Evolutionary conservation across 1,140 invertebrate species (phyloP).

Genomic region (Portunus trituberculatus): DNA sequence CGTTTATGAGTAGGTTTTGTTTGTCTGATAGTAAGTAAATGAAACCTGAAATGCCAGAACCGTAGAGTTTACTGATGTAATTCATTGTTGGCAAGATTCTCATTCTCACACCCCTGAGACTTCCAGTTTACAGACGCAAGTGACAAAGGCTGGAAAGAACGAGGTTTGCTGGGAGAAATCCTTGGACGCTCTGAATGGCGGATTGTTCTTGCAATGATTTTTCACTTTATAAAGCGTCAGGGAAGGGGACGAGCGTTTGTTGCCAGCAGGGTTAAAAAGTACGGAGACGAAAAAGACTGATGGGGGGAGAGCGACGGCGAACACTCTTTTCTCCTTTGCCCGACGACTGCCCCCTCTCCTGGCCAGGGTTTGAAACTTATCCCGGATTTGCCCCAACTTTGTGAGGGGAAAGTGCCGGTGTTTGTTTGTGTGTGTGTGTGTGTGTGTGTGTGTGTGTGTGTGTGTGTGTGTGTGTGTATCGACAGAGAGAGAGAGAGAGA

Average conservation of each 20-base stretch:
- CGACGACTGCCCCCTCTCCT: not conserved
- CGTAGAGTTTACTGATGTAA: too few species aligned
- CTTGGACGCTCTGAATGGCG: not conserved
- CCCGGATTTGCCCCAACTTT: conserved; percentile 18
- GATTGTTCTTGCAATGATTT: not conserved
- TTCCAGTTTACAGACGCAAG: too few species aligned
- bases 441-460: conserved; percentile 1
- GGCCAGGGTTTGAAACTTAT: conserved; percentile 2
- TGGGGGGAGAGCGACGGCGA: not conserved
- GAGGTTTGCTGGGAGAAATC: not conserved
- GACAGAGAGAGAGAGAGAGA: too few species aligned
- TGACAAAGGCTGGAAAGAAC: not conserved
- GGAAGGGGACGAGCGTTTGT: not conserved
- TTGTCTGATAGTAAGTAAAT: too few species aligned
- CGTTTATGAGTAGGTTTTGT: too few species aligned
- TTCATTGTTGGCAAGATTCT: too few species aligned
- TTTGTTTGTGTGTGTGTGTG: not conserved
- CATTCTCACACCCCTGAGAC: too few species aligned
- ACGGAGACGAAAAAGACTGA: not conserved
- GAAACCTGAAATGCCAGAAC: too few species aligned
- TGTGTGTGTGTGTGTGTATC: not conserved
- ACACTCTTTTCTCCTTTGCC: conserved; percentile 2
- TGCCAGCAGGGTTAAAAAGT: not conserved
- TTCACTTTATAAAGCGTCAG: conserved; percentile 13
- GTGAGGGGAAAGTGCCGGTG: not conserved